phyloP scores from a whole-genome alignment of 1,140 invertebrate genomes.

The Apis florea region DNA sequence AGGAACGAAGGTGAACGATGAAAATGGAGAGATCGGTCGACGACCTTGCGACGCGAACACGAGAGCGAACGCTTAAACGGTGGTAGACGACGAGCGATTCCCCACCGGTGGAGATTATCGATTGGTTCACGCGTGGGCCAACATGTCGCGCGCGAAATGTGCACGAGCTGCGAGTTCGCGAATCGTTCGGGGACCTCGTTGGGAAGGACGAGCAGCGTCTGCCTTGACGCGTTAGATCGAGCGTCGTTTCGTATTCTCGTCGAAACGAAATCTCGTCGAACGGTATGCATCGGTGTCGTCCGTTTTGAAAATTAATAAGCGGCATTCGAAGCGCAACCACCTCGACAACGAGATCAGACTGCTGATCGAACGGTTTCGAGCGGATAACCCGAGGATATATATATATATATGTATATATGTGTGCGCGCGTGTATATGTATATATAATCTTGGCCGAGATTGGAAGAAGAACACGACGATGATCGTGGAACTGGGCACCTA shows the following conservation, averaged over 20 bases:
- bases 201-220: not conserved
- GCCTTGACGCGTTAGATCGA: not conserved
- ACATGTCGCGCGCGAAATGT: conserved; percentile 52
- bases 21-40: conserved; percentile 17
- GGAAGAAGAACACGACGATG: conserved; percentile 32
- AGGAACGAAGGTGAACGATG: not conserved
- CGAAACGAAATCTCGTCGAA: too few relatives aligned
- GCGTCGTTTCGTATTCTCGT: too few relatives aligned
- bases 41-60: not conserved
- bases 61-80: not conserved
- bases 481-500: conserved; percentile 52
- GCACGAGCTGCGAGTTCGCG: conserved; percentile 4
- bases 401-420: too few relatives aligned
- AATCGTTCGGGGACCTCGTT: too few relatives aligned
- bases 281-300: not conserved
- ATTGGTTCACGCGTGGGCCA: conserved; percentile 38
- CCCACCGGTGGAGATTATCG: conserved; percentile 36
- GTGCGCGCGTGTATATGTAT: too few relatives aligned
- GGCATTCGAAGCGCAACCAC: too few relatives aligned
- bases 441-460: not conserved
- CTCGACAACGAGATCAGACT: too few relatives aligned
- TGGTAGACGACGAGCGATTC: conserved; percentile 17
- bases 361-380: too few relatives aligned
- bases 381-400: too few relatives aligned
- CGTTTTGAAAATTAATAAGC: too few relatives aligned